phyloP scores from a whole-genome alignment of 2,797 vertebrate genomes.

The Anabacerthia variegaticeps region DNA sequence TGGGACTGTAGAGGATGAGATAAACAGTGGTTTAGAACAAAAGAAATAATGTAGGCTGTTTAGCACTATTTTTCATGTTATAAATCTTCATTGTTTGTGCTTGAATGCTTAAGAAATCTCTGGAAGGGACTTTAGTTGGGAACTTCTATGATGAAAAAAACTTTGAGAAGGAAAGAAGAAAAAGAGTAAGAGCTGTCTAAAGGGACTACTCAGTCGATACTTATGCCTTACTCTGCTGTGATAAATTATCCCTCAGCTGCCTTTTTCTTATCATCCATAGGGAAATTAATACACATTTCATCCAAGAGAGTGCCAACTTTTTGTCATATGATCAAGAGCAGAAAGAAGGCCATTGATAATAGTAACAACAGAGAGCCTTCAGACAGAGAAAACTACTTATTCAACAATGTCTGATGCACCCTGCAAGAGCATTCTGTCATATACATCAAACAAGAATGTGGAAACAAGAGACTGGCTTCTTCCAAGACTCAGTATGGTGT shows the following conservation, averaged over 20 bases:
- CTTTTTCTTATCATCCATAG: not conserved
- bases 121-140: not conserved
- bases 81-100: not conserved
- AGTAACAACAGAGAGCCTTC: not conserved
- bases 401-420: not conserved
- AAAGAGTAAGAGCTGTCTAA: not conserved
- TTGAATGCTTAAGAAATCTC: not conserved
- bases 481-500: not conserved
- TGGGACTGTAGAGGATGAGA: not conserved
- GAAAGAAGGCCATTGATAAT: not conserved
- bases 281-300: not conserved
- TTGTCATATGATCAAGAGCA: not conserved
- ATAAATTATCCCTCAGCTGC: not conserved
- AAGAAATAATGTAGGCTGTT: not conserved
- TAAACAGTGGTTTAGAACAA: not conserved
- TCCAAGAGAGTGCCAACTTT: not conserved
- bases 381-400: not conserved
- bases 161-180: not conserved
- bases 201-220: not conserved
- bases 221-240: not conserved
- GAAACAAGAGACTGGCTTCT: not conserved
- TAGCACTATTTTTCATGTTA: not conserved
- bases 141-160: not conserved
- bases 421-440: not conserved
- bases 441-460: fast-evolving